Percentiles rank a stretch among this genome's conserved stretches.
These are phyloP conservation scores for Tetheella fluctuosa DNA, from an alignment of 2,888 invertebrate genomes.

Conservation along the genomic window DNA sequence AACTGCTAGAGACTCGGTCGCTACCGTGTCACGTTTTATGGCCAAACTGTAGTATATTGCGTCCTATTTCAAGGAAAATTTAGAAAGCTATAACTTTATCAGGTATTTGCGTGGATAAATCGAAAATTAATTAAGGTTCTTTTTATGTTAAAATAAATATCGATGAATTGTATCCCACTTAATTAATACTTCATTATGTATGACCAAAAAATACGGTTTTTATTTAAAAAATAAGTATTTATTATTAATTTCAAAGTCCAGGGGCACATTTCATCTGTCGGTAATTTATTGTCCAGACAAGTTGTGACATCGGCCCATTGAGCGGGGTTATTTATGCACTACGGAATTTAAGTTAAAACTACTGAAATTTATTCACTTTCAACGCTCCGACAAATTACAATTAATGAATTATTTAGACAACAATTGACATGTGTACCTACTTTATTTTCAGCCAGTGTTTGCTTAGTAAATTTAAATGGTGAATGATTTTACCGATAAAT, in stretches of 20 bases:
- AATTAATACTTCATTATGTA: too few relatives aligned
- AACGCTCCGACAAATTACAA: slow-evolving; percentile 24
- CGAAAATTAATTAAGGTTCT: slow-evolving; percentile 14
- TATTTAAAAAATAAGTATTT: slow-evolving; percentile 30
- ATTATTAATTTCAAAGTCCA: slow-evolving; percentile 39
- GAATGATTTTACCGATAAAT: slow-evolving; percentile 19
- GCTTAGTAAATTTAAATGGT: slow-evolving; percentile 19
- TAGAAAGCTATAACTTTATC: background rate
- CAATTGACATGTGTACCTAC: slow-evolving; percentile 19
- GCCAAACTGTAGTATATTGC: background rate
- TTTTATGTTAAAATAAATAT: too few relatives aligned
- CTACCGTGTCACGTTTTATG: background rate
- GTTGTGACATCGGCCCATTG: slow-evolving; percentile 57
- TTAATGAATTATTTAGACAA: slow-evolving; percentile 32
- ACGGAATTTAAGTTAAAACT: slow-evolving; percentile 42
- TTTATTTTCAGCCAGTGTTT: slow-evolving; percentile 8
- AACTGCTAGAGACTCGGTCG: background rate
- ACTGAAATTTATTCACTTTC: slow-evolving; percentile 31
- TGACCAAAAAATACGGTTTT: slow-evolving; percentile 29
- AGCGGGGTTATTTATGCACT: slow-evolving; percentile 52
- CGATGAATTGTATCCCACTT: too few relatives aligned
- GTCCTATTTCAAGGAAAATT: background rate
- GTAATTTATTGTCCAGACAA: slow-evolving; percentile 60
- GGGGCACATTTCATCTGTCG: slow-evolving; percentile 58
- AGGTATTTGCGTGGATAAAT: background rate